Evolutionary conservation across 2,888 invertebrate species (phyloP), one percentile per base, ranked within the genome.

Genomic region (Lithophane ornitopus): DNA sequence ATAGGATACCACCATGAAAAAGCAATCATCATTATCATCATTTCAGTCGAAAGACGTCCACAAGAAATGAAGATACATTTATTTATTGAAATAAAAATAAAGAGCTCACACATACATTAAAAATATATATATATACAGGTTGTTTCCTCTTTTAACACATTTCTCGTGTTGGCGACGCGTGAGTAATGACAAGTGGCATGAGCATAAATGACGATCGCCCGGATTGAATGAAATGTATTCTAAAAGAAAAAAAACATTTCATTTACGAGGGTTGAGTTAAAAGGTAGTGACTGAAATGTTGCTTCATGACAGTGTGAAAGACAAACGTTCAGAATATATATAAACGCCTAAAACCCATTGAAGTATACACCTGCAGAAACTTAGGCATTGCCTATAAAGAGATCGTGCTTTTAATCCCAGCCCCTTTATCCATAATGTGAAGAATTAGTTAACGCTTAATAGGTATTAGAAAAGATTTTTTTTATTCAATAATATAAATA

Each of bases 111-210:
- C 22, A 28, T n/a, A 6, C 58, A n/a, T 52, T 16, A 41, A 22
- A 65, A 26, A 56, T 16, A 66, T 3, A 70, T 41, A 66, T 6
- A 68, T 3, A 41, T 54, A 80, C 75, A 82, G 71, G 8, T 6
- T 72, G 72, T 68, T 84, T 65, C 67, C 75, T 75, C 71, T 80
- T 76, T 73, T 44, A 72, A 52, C 52, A 62, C 22, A 46, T 65
- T 63, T 63, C 56, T 46, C 54, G 9, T 22, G 34, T 52, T 65
- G 19, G 22, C 70, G 59, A 59, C 46, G 81, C 84, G 82, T 81
- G 52, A 71, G 34, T 83, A 81, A 82, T 70, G 54, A 58, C 67
- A 70, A 68, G 56, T 76, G 82, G 26, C 82, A 61, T 76, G 44
- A 76, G 66, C 46, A 74, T 80, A 52, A 72, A 70, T 67, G 84